These are phyloP conservation scores for Bambusicola thoracicus DNA, from an alignment of 2,113 vertebrate genomes.

Conservation along the genomic window DNA sequence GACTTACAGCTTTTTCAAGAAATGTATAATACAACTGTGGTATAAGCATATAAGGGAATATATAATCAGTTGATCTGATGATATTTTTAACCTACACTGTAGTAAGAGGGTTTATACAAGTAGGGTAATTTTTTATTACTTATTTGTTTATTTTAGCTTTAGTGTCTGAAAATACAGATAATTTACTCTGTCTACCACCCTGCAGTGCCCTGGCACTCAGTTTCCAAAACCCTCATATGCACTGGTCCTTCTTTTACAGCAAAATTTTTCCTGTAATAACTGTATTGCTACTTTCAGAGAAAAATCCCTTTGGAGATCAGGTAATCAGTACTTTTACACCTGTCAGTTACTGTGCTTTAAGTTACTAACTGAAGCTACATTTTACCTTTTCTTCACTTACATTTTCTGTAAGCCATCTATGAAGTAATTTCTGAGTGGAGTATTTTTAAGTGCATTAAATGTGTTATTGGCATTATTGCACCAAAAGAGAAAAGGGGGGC, in stretches of 20 bases:
- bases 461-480: background rate
- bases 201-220: background rate
- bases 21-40: background rate
- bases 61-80: background rate
- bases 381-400: background rate
- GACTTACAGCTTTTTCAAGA: background rate
- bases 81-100: slow-evolving; percentile 29
- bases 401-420: background rate
- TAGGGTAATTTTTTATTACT: background rate
- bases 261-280: background rate
- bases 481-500: background rate
- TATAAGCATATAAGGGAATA: background rate
- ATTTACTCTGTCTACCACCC: background rate
- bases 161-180: slow-evolving; percentile 20
- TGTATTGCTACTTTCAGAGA: background rate
- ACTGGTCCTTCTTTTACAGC: background rate
- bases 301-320: background rate
- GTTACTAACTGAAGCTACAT: background rate
- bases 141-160: too few relatives aligned
- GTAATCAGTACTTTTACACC: background rate
- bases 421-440: background rate
- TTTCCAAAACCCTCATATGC: background rate
- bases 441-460: background rate
- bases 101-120: background rate
- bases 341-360: background rate